Conservation (phyloP, 2,113 vertebrate genomes). For the Edolisoma coerulescens region DNA sequence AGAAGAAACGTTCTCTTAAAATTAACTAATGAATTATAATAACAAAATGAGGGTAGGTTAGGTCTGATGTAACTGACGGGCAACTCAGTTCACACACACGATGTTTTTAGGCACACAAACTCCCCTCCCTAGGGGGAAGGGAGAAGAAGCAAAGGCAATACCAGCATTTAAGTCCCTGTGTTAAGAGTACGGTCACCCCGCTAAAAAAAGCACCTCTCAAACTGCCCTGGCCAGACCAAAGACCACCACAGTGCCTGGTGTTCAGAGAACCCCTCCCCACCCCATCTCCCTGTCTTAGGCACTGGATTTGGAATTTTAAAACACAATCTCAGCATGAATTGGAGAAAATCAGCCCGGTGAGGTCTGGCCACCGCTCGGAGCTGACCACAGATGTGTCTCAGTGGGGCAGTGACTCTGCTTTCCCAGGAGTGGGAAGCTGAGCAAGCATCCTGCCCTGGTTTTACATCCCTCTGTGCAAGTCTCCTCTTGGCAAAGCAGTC, state of each 20-base stretch:
- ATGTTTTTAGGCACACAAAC: not conserved
- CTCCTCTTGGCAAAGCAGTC: not conserved
- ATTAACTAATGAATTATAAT: not conserved
- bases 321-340: not conserved
- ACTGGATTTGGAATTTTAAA: not conserved
- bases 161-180: not conserved
- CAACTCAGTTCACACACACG: not conserved
- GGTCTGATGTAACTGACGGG: not conserved
- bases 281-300: not conserved
- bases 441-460: not conserved
- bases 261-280: not conserved
- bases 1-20: not conserved
- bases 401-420: not conserved
- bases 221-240: not conserved
- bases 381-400: not conserved
- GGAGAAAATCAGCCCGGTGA: not conserved
- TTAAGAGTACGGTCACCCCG: not conserved
- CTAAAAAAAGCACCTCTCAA: slow-evolving; percentile 22
- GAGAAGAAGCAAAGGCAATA: not conserved
- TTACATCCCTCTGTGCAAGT: not conserved
- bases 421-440: not conserved
- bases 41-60: not conserved
- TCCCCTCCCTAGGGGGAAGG: not conserved
- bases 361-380: not conserved
- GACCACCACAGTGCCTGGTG: not conserved